Conservation (phyloP, 2,797 vertebrate genomes). For the Crenuchus spilurus region DNA sequence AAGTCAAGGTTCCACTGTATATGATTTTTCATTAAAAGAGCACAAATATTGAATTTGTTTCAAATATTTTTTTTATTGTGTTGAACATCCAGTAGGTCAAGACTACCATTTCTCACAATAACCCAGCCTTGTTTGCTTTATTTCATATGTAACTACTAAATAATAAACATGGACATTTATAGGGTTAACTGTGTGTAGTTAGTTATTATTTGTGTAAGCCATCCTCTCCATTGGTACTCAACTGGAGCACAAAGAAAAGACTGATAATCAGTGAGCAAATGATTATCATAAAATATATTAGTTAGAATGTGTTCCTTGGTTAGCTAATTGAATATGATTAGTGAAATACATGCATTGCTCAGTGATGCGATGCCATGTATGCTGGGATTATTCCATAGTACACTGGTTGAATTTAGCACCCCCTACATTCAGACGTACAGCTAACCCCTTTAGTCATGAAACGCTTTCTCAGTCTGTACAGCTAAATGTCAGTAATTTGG, state of each 20-base stretch:
- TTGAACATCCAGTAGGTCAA: too few relatives aligned
- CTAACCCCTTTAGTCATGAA: conserved; percentile 28
- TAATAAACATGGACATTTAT: not conserved
- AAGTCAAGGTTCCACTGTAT: too few relatives aligned
- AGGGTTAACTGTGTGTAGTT: not conserved
- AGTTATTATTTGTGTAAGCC: not conserved
- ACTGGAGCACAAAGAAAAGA: not conserved
- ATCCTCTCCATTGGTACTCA: not conserved
- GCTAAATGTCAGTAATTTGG: conserved; percentile 43
- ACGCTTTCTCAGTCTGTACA: conserved; percentile 19
- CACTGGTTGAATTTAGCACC: conserved; percentile 4
- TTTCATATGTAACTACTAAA: not conserved
- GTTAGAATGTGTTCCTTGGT: not conserved
- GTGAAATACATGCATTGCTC: not conserved
- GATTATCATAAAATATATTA: not conserved
- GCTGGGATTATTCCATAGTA: conserved; percentile 8
- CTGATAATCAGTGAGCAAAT: not conserved
- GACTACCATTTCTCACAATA: too few relatives aligned
- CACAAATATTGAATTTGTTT: too few relatives aligned
- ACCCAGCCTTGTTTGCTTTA: too few relatives aligned
- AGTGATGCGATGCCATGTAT: not conserved
- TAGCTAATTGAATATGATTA: conserved; percentile 17
- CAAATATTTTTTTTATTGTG: too few relatives aligned
- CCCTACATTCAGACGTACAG: conserved; percentile 5
- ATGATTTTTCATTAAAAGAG: too few relatives aligned